Conservation (phyloP, 2,113 vertebrate genomes). For the Pedionomus torquatus region DNA sequence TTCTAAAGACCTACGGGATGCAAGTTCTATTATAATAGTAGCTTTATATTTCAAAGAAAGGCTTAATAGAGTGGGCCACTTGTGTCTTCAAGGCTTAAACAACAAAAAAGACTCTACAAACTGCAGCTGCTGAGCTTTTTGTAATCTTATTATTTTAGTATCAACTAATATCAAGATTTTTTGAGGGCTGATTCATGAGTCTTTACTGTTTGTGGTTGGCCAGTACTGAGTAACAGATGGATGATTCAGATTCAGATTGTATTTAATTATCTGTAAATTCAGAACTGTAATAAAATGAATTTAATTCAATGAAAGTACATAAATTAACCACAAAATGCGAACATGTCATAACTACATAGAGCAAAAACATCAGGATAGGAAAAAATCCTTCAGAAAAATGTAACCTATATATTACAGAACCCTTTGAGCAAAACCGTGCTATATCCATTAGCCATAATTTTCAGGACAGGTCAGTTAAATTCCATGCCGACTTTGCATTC, state of each 20-base stretch:
- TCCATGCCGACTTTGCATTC: neutral
- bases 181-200: slow-evolving; percentile 13
- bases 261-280: slow-evolving; percentile 39
- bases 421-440: neutral
- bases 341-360: neutral
- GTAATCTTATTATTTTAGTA: neutral
- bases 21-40: neutral
- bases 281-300: slow-evolving; percentile 38
- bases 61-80: neutral
- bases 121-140: neutral
- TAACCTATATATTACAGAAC: neutral
- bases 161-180: neutral
- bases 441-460: neutral
- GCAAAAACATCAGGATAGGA: neutral
- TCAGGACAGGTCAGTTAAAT: neutral
- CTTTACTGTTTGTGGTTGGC: neutral
- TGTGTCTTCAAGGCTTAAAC: neutral
- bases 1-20: neutral
- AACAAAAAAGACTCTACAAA: neutral
- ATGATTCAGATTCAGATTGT: slow-evolving; percentile 33
- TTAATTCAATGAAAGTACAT: slow-evolving; percentile 1
- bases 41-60: neutral
- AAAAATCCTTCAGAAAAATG: neutral
- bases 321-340: neutral
- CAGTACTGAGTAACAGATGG: slow-evolving; percentile 25